Evolutionary conservation across 1,140 invertebrate species (phyloP).

Genomic region (Tyrophagus putrescentiae): DNA sequence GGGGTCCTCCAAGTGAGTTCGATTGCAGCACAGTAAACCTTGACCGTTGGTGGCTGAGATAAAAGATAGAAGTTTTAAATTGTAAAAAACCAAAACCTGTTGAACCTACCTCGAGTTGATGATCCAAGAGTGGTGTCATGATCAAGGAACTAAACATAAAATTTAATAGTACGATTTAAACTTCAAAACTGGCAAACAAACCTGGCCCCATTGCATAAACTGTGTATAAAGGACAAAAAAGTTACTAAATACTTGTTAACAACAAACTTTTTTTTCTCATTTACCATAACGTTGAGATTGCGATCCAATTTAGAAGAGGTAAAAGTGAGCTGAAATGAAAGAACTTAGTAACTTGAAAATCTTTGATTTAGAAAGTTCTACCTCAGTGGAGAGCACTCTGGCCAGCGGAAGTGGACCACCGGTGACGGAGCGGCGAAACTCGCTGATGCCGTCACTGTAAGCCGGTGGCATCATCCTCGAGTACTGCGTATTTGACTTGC

Average conservation of each 20-base stretch:
- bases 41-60: slow-evolving; percentile 19
- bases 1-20: neutral
- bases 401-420: slow-evolving; percentile 25
- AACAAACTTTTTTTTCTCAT: neutral
- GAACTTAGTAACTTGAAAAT: neutral
- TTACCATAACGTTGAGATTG: neutral
- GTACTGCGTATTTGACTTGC: slow-evolving; percentile 33
- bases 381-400: slow-evolving; percentile 22
- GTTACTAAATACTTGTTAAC: too few relatives aligned
- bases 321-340: neutral
- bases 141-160: slow-evolving; percentile 32
- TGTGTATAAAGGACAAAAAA: too few relatives aligned
- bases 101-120: slow-evolving; percentile 17
- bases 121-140: slow-evolving; percentile 21
- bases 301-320: neutral
- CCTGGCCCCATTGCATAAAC: slow-evolving; percentile 54
- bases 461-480: slow-evolving; percentile 31
- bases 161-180: neutral
- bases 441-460: slow-evolving; percentile 33
- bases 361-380: neutral
- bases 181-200: neutral
- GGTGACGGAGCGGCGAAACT: slow-evolving; percentile 13
- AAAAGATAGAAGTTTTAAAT: neutral
- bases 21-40: slow-evolving; percentile 28
- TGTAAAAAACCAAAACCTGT: slow-evolving; percentile 1